Percentiles rank a stretch among this genome's conserved stretches.
Evolutionary conservation across 2,888 invertebrate genomes (phyloP).

Genomic region (Oxycera nigricornis): DNA sequence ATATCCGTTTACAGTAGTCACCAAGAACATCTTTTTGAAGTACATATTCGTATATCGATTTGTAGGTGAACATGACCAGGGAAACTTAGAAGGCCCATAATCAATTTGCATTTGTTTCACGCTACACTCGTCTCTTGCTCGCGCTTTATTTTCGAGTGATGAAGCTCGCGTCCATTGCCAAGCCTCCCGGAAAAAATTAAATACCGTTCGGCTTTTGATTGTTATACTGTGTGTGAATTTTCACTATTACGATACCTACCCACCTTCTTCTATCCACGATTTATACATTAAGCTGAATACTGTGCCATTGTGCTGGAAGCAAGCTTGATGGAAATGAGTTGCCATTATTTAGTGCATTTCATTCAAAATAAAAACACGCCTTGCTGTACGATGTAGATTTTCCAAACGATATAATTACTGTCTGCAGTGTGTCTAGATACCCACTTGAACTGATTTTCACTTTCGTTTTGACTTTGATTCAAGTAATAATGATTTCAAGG

Average conservation of each 20-base stretch:
- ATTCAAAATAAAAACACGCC: not conserved
- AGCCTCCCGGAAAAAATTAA: not conserved
- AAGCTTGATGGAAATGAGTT: not conserved
- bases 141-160: too few species aligned
- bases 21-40: too few species aligned
- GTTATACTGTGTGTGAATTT: not conserved
- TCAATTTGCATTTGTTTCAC: not conserved
- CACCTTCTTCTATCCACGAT: not conserved
- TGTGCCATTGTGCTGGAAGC: not conserved
- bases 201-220: not conserved
- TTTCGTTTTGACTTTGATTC: not conserved
- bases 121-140: not conserved
- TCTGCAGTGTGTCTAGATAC: not conserved
- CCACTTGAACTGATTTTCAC: not conserved
- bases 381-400: not conserved
- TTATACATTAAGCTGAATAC: not conserved
- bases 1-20: too few species aligned
- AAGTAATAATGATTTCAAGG: not conserved
- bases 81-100: not conserved
- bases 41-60: not conserved
- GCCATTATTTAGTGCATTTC: conserved; percentile 2
- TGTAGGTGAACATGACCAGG: not conserved
- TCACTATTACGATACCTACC: not conserved
- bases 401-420: not conserved
- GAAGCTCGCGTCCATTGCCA: not conserved